A percentile compares a stretch with the other conserved stretches of the same genome.
Conservation (phyloP, 2,797 vertebrate genomes). For the Chaetophractus vellerosus region DNA sequence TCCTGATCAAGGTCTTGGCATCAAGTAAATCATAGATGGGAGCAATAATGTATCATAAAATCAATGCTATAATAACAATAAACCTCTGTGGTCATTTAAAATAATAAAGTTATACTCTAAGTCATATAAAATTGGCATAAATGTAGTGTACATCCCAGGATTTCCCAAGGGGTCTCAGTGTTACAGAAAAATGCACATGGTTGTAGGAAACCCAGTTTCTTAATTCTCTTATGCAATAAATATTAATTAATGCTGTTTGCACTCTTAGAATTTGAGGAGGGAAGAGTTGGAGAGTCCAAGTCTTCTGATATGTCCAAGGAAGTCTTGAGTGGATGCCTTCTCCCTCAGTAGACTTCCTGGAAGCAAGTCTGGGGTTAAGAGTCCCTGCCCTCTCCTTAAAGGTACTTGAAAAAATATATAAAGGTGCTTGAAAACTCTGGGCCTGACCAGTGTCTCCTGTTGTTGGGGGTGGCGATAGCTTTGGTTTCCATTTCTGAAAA, state of each 20-base stretch:
- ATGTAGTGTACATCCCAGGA: background rate
- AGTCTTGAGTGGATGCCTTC: background rate
- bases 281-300: background rate
- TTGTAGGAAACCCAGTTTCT: slow-evolving; percentile 31
- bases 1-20: slow-evolving; percentile 48
- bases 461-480: background rate
- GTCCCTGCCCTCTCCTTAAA: background rate
- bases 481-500: background rate
- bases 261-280: slow-evolving; percentile 50
- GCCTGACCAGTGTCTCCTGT: background rate
- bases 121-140: slow-evolving; percentile 43
- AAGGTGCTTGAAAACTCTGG: background rate
- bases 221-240: slow-evolving; percentile 4
- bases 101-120: slow-evolving; percentile 27
- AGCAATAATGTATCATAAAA: slow-evolving; percentile 40
- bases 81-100: slow-evolving; percentile 20
- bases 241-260: slow-evolving; percentile 24
- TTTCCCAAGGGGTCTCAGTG: background rate
- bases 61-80: slow-evolving; percentile 58
- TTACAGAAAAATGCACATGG: slow-evolving; percentile 5
- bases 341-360: background rate
- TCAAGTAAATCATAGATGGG: slow-evolving; percentile 58
- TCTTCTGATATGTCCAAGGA: background rate
- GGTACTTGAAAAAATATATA: background rate
- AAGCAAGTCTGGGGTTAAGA: background rate